Evolutionary conservation across 2,888 invertebrate species (phyloP).

Genomic region (Lithophane semibrunnea): DNA sequence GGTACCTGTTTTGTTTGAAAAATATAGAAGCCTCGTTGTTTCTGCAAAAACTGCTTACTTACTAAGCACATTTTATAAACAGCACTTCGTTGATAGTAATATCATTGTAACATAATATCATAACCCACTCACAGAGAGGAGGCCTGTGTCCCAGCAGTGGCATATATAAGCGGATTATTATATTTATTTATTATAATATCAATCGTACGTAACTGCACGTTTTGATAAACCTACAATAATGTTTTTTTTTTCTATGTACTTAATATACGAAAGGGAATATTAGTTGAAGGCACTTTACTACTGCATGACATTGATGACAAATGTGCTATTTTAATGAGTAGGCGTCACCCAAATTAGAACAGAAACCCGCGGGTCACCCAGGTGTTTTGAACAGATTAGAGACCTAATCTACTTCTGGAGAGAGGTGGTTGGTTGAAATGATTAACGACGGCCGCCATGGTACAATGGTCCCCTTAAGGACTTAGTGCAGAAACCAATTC

Average conservation of each 20-base stretch:
- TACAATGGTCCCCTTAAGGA: not conserved
- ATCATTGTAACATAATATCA: constrained; percentile 5
- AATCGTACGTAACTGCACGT: constrained; percentile 36
- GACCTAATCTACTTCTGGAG: not conserved
- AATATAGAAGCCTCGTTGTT: not conserved
- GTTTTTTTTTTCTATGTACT: not conserved
- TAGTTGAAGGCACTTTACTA: constrained; percentile 13
- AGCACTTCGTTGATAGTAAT: not conserved
- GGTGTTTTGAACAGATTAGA: constrained; percentile 1
- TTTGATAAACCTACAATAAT: constrained; percentile 7
- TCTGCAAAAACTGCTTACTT: not conserved
- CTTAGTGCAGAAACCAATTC: not conserved
- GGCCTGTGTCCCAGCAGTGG: too few relatives aligned
- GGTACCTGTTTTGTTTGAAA: not conserved
- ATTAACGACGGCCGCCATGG: not conserved
- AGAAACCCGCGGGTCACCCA: not conserved
- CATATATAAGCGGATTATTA: too few relatives aligned
- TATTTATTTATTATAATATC: constrained; percentile 1
- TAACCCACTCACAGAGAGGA: too few relatives aligned
- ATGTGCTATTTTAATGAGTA: not conserved
- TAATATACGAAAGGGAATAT: constrained; percentile 1
- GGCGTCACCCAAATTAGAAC: not conserved
- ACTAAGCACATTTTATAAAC: not conserved
- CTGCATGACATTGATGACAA: not conserved
- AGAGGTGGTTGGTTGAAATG: not conserved